Percentiles rank a stretch among this genome's conserved stretches.
These are phyloP conservation scores for Lordiphosa stackelbergi DNA, from an alignment of 1,140 invertebrate genomes.

Conservation along the genomic window DNA sequence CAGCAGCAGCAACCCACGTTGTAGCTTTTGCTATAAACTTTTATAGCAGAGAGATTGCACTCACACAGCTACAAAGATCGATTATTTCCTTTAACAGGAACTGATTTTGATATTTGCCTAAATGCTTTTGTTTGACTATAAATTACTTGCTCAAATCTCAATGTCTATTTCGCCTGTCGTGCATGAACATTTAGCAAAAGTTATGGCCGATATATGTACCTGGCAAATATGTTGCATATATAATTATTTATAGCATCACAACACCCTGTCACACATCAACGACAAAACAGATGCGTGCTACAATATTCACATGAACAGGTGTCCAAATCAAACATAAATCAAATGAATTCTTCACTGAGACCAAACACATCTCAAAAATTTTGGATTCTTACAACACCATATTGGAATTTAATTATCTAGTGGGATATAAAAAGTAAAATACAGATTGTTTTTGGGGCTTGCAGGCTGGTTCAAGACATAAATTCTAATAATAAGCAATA, in stretches of 20 bases:
- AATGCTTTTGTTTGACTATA: constrained; percentile 41
- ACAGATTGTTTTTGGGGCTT: too few species aligned
- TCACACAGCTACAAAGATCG: neutral
- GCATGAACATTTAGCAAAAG: constrained; percentile 37
- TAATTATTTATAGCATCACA: constrained; percentile 16
- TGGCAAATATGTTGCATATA: constrained; percentile 3
- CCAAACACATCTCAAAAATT: too few species aligned
- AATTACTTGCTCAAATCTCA: constrained; percentile 53
- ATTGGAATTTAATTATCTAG: too few species aligned
- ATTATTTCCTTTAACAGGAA: constrained; percentile 33
- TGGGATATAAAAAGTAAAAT: too few species aligned
- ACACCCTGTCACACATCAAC: constrained; percentile 15
- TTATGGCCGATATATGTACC: constrained; percentile 27
- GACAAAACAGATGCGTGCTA: neutral
- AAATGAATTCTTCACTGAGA: too few species aligned
- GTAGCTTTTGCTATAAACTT: constrained; percentile 34
- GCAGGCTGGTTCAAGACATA: too few species aligned
- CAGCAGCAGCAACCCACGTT: constrained; percentile 37
- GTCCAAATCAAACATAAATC: neutral
- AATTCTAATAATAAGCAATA: too few species aligned
- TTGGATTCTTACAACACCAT: too few species aligned
- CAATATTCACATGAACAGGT: constrained; percentile 3
- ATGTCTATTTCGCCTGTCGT: constrained; percentile 36
- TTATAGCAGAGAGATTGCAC: constrained; percentile 13
- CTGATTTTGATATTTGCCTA: constrained; percentile 5